Conservation (phyloP, 2,113 vertebrate species). For the Laterallus jamaicensis region DNA sequence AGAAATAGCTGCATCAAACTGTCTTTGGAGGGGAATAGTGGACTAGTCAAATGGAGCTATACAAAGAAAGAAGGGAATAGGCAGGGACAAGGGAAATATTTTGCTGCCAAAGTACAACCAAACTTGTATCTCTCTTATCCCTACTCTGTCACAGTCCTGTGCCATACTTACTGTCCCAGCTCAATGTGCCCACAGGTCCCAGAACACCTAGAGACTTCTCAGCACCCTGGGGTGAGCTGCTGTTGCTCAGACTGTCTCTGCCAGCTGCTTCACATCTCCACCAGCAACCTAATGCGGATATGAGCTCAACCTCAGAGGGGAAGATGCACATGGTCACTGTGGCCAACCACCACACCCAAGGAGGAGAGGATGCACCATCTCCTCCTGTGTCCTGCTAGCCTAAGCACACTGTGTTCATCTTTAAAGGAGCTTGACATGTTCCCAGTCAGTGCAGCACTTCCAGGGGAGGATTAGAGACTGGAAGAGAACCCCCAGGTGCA, state of each 20-base stretch:
- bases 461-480: not conserved
- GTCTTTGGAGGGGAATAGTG: not conserved
- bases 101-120: not conserved
- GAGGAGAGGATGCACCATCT: not conserved
- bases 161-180: not conserved
- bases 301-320: not conserved
- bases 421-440: not conserved
- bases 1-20: slow-evolving; percentile 29
- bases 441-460: not conserved
- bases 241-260: not conserved
- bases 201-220: not conserved
- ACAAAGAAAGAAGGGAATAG: not conserved
- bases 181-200: not conserved
- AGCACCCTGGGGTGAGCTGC: not conserved
- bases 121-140: not conserved
- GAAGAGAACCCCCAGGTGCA: accelerated
- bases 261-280: not conserved
- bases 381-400: not conserved
- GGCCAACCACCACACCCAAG: not conserved
- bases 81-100: not conserved
- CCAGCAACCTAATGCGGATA: not conserved
- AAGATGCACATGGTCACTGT: not conserved
- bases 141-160: not conserved
- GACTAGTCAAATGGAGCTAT: not conserved
- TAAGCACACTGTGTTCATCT: not conserved